Evolutionary conservation across 2,888 invertebrate genomes (phyloP).

Genomic region (Drosophila rellima): DNA sequence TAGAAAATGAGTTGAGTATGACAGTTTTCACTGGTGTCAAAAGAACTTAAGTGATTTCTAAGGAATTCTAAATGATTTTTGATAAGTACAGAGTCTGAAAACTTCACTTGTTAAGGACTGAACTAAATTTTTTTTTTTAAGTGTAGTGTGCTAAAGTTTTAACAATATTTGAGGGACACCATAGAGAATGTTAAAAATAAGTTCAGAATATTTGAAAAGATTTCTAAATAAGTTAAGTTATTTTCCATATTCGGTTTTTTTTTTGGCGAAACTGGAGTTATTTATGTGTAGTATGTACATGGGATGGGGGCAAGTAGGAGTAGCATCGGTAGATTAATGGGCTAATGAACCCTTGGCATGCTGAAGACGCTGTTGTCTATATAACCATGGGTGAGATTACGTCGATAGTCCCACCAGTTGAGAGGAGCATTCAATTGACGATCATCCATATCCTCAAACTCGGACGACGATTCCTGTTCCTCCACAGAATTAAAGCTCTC

Average conservation of each 20-base stretch:
- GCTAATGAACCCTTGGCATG: conserved; percentile 70
- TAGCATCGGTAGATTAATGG: conserved; percentile 8
- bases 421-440: conserved; percentile 29
- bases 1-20: background rate
- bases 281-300: conserved; percentile 5
- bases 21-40: too few species aligned
- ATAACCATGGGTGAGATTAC: conserved; percentile 80
- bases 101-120: too few species aligned
- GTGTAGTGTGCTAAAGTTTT: too few species aligned
- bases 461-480: conserved; percentile 54
- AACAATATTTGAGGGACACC: too few species aligned
- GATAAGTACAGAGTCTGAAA: too few species aligned
- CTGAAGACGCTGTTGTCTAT: conserved; percentile 81
- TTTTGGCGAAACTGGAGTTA: conserved; percentile 5
- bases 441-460: conserved; percentile 42
- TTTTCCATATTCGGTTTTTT: background rate
- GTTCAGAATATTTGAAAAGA: background rate
- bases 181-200: too few species aligned
- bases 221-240: conserved; percentile 12
- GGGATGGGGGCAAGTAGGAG: conserved; percentile 58
- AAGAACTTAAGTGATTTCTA: too few species aligned
- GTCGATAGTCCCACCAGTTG: conserved; percentile 78
- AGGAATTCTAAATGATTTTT: too few species aligned
- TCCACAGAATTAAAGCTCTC: conserved; percentile 67
- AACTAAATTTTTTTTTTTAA: too few species aligned